These are phyloP conservation scores for Rhysida immarginata DNA, from an alignment of 1,140 invertebrate genomes.

Conservation along the genomic window DNA sequence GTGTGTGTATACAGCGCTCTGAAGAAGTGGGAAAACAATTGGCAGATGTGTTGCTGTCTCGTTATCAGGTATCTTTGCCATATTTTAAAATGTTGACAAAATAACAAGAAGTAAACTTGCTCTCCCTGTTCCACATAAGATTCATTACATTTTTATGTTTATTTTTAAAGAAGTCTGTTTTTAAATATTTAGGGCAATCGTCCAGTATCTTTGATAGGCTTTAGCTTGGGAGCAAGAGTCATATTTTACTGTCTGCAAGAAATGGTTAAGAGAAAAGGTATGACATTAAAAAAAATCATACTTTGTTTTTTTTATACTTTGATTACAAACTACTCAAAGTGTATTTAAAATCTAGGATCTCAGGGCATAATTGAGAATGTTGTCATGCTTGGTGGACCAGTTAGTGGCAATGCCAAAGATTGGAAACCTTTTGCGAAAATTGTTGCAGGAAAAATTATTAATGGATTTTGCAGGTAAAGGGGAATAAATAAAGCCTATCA, in stretches of 20 bases:
- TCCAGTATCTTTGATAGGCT: conserved; percentile 55
- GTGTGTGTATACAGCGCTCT: conserved; percentile 44
- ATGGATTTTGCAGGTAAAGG: conserved; percentile 49
- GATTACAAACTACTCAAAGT: no score
- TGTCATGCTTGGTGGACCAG: conserved; percentile 50
- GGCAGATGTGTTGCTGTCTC: conserved; percentile 45
- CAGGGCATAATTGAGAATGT: conserved; percentile 55
- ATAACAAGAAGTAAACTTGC: no score
- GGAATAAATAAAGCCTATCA: no score
- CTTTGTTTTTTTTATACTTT: no score
- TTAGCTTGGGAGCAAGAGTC: conserved; percentile 52
- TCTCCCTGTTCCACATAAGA: not conserved
- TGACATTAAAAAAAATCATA: no score
- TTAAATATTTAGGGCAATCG: conserved; percentile 36
- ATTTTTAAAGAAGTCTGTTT: not conserved
- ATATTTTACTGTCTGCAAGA: conserved; percentile 52
- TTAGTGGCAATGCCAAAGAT: conserved; percentile 34
- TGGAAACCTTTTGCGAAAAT: conserved; percentile 41
- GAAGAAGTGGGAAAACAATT: conserved; percentile 43
- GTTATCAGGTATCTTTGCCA: conserved; percentile 43
- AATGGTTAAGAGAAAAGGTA: conserved; percentile 35
- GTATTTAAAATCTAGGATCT: conserved; percentile 22
- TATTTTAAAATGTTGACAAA: no score
- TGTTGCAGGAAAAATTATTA: conserved; percentile 46
- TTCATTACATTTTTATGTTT: not conserved